Evolutionary conservation across 1,140 invertebrate species (phyloP).

Genomic region (Kradibia gibbosae): DNA sequence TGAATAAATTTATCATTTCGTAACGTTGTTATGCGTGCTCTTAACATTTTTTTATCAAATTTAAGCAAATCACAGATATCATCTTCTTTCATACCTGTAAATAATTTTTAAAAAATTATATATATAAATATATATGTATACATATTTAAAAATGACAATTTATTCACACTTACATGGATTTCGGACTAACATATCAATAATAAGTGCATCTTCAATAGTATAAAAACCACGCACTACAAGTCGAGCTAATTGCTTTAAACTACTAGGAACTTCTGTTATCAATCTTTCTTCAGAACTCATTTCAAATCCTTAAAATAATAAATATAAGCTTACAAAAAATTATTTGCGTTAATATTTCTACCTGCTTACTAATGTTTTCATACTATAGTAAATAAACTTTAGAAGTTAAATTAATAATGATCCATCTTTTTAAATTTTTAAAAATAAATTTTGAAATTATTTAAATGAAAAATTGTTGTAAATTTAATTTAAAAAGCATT

Average conservation of each 20-base stretch:
- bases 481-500: constrained; percentile 14
- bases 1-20: constrained; percentile 96
- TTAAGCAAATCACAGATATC: constrained; percentile 94
- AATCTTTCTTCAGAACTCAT: constrained; percentile 69
- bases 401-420: not conserved
- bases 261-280: constrained; percentile 90
- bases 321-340: not conserved
- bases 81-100: constrained; percentile 93
- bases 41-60: constrained; percentile 95
- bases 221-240: constrained; percentile 95
- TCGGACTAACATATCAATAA: constrained; percentile 94
- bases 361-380: not conserved
- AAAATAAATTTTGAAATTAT: not conserved
- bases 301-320: constrained; percentile 22
- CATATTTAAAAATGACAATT: not conserved
- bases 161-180: constrained; percentile 84
- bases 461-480: constrained; percentile 3
- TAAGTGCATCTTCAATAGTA: constrained; percentile 92
- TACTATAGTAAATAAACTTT: not conserved
- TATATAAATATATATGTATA: no score
- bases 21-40: constrained; percentile 87
- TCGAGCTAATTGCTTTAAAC: constrained; percentile 91
- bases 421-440: not conserved
- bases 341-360: no score
- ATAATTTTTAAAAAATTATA: constrained; percentile 2